Conservation (phyloP, 2,113 vertebrate species). For the Eurypyga helias region DNA sequence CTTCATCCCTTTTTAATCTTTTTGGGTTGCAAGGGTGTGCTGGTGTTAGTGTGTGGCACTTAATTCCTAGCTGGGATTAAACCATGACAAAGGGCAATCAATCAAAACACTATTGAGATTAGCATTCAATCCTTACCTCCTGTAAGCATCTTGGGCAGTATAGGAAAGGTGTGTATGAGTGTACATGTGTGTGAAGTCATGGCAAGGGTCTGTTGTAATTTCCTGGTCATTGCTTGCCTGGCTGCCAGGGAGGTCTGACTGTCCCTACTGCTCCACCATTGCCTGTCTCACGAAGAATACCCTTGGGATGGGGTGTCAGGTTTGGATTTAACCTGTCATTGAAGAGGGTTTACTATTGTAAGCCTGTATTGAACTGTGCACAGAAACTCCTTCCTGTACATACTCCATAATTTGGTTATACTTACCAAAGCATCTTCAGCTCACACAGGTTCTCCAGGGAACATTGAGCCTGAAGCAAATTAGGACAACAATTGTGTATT, state of each 20-base stretch:
- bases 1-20: not conserved
- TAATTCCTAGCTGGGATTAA: too few species aligned
- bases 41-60: too few species aligned
- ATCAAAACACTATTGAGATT: not conserved
- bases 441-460: not conserved
- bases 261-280: not conserved
- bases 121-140: not conserved
- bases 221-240: not conserved
- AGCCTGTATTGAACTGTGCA: not conserved
- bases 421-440: conserved; percentile 8
- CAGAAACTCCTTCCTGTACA: not conserved
- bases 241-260: not conserved
- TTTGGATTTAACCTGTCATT: not conserved
- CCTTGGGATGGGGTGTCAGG: not conserved
- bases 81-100: not conserved
- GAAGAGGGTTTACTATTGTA: not conserved
- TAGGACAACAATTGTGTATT: not conserved
- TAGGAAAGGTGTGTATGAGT: not conserved
- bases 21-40: not conserved
- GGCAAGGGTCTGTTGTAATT: not conserved
- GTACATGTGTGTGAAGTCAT: not conserved
- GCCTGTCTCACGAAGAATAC: not conserved
- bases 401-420: not conserved
- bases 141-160: fast-evolving
- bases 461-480: not conserved